Evolutionary conservation across 2,797 vertebrate genomes (phyloP), one percentile per base, ranked within the genome.

Genomic region (Phalanger gymnotis): DNA sequence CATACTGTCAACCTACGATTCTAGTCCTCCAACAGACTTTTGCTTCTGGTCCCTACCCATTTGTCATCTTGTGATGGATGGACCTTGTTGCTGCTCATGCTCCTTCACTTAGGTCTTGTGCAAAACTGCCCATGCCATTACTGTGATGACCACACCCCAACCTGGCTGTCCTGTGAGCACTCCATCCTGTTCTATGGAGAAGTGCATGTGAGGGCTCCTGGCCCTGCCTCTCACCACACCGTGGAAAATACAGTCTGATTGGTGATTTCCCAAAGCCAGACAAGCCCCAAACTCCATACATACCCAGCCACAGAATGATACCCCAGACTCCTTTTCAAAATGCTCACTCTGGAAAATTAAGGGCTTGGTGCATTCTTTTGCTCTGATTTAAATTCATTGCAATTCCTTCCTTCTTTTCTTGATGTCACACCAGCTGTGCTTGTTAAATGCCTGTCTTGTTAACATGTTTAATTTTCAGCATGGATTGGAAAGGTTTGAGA

Each of bases 341-440:
- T 47, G 31, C 51, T 90, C 28, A 92, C 40, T 94, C 89, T 55
- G 55, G 25, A 94, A 95, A 90, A 96, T 57, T 52, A 58, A 95
- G 56, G 31, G 90, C 56, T 93, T 58, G 81, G 87, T 92, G 61
- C 53, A 92, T 14, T 89, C 34, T 89, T 53, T 94, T 54, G 58
- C 81, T 92, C 22, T 89, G 22, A 87, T 61, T 89, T 40, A 94
- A 92, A 58, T 96, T 94, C 53, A 89, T 12, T 22, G 9, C 91
- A 56, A 47, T 93, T 56, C 27, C 28, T 12, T 1, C 54, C 30
- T 16, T 58, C 2, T 16, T 61, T 93, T 61, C 31, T 97, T 93
- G 57, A 27, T n/a, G 53, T 12, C 52, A 53, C 51, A n/a, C 22
- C 7, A 57, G 40, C 31, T 94, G 5, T 90, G 94, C 66, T 93